Percentiles rank a stretch among this genome's conserved stretches.
Evolutionary conservation across 2,888 invertebrate species (phyloP).

Genomic region (Epirrhoe alternata): DNA sequence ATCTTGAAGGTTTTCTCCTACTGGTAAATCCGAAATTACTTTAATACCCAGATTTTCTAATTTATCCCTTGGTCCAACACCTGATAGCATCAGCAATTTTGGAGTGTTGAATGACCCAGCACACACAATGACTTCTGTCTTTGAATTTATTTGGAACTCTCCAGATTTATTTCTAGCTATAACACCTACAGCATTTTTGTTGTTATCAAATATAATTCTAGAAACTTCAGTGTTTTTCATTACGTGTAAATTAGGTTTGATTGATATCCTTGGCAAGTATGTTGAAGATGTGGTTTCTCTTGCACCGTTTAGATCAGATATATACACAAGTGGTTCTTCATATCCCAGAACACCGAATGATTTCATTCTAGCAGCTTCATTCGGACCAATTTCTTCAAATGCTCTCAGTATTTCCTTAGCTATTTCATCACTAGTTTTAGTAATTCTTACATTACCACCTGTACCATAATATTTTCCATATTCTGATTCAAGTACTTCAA

Average conservation of each 20-base stretch:
- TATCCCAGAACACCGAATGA: not conserved
- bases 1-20: constrained; percentile 7
- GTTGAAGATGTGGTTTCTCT: not conserved
- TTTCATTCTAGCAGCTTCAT: not conserved
- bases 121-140: not conserved
- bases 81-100: constrained; percentile 2
- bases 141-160: constrained; percentile 1
- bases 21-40: constrained; percentile 4
- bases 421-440: not conserved
- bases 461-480: not conserved
- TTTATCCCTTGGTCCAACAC: not conserved
- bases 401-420: not conserved
- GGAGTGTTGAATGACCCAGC: constrained; percentile 5
- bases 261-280: not conserved
- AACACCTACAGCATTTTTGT: constrained; percentile 3
- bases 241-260: not conserved
- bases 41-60: not conserved
- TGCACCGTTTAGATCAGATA: not conserved
- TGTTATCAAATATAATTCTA: not conserved
- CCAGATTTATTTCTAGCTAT: constrained; percentile 3
- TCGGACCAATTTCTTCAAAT: constrained; percentile 3
- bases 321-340: not conserved
- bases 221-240: constrained; percentile 1
- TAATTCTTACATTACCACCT: not conserved
- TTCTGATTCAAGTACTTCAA: not conserved